Base-by-base conservation (phyloP, 53 echinoderm and acorn worm species). In the Hippasteria phrygiana region DNA sequence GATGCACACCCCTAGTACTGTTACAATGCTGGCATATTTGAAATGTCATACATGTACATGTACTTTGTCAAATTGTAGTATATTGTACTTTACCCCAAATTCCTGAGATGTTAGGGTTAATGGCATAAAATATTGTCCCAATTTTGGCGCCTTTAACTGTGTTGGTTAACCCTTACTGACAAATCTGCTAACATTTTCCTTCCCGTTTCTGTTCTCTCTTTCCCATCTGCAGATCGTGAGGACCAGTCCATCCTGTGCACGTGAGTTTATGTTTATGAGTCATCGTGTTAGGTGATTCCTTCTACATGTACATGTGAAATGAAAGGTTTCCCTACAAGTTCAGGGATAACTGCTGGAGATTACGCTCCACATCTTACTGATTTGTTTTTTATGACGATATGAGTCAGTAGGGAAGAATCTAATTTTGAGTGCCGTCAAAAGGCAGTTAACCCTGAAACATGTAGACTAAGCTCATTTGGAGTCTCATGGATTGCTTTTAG, bases 231-330 rank as follows among this genome's bases (percentile, higher is more conserved):
- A 98, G 98, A 98, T 92, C 98, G 98, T 87, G 98, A 98, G 65
- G 98, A 98, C 86, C 98, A 98, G 78, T 92, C 98, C 76, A 98
- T 98, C 90, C 94, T 98, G 35, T 98, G 98, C 98, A 98, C 98
- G 98, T 98, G 88, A 98, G 98, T 96, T 84, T 39, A 36, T 56
- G 36, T 29, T 48, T 38, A 69, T 55, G 65, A 76, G 56, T 75
- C 54, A 75, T 55, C 56, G 20, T 79, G 55, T 79, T 56, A 29
- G 29, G 18, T 78, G 37, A 11, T 37, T 78, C 56, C 33, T 36
- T 32, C 16, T 48, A 33, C 59, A 17, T 59, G 74, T n/a, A n/a
- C n/a, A 26, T 1, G 20, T 43, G 54, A 27, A 76, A 76, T 76
- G 47, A 48, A 76, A 76, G 76, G 50, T 76, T 76, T 76, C 53